A percentile compares a stretch with the other conserved stretches of the same genome.
Conservation (phyloP, 2,113 vertebrate species). For the Bos taurus region ARS-UCD2.0 NC_037340.1:67495001-67495500, state of each 20-base stretch:
- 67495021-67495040: neutral
- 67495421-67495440: neutral
- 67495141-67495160: accelerated
- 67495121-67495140: neutral
- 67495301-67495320: neutral
- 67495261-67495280: accelerated
- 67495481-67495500: accelerated
- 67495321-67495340: accelerated
- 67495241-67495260: neutral
- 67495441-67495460: neutral
- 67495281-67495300: neutral
- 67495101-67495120: accelerated
- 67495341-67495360: accelerated
- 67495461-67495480: neutral
- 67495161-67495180: accelerated
- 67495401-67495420: neutral
- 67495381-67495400: neutral
- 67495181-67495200: accelerated
- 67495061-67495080: too few relatives aligned
- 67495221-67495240: neutral
- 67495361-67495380: accelerated
- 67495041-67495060: neutral
- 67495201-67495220: neutral
- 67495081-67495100: neutral
- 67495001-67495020: constrained; percentile 13